Evolutionary conservation across 2,888 invertebrate species (phyloP).

Genomic region (Cerastis leucographa): DNA sequence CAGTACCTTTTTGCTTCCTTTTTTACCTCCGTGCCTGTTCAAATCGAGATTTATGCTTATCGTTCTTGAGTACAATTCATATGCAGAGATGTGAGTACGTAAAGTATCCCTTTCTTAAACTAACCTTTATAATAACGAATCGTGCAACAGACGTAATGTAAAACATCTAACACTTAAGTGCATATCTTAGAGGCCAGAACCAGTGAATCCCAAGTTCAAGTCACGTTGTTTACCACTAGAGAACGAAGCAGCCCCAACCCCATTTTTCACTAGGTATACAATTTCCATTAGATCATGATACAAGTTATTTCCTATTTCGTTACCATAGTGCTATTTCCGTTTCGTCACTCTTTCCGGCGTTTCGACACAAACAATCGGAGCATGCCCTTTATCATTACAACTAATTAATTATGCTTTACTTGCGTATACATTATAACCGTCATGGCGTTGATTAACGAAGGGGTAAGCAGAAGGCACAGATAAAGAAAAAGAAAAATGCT

Average conservation of each 20-base stretch:
- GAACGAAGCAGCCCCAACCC: not conserved
- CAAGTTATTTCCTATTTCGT: conserved; percentile 52
- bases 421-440: conserved; percentile 24
- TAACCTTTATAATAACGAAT: not conserved
- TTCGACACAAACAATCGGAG: conserved; percentile 57
- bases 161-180: not conserved
- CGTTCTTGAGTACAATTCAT: not conserved
- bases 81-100: not conserved
- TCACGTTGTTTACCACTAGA: not conserved
- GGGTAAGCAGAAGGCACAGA: not conserved
- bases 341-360: conserved; percentile 55
- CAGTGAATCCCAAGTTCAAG: not conserved
- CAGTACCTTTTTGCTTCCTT: too few relatives aligned
- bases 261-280: conserved; percentile 1
- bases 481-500: not conserved
- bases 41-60: not conserved
- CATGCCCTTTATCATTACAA: conserved; percentile 57
- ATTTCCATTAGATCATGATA: conserved; percentile 41
- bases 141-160: not conserved
- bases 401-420: conserved; percentile 46
- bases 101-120: not conserved
- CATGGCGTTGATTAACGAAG: conserved; percentile 17
- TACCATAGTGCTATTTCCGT: conserved; percentile 29
- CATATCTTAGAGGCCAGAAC: too few relatives aligned
- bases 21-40: too few relatives aligned